Base-by-base conservation (phyloP, 2,888 invertebrate species). In the Lochmaea crataegi region DNA sequence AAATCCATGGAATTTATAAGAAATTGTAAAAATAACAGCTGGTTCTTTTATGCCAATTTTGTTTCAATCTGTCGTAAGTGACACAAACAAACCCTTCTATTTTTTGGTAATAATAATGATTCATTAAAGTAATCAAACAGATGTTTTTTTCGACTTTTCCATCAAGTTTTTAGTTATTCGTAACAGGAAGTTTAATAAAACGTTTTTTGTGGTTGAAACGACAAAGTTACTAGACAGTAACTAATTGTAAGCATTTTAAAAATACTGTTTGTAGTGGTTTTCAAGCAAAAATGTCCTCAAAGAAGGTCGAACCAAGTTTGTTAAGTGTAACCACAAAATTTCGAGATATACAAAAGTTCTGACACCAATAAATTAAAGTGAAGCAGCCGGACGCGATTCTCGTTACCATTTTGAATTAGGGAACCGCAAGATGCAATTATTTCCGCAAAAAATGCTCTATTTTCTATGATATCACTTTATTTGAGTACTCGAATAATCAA, bases 151-250 rank as follows among this genome's bases (percentile, higher is more conserved):
- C n/a, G n/a, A n/a, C n/a, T n/a, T n/a, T n/a, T n/a, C n/a, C n/a
- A n/a, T n/a, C 11, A 32, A 12, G 1, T 32, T 61, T 61, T 61
- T 38, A 38, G 41, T 41, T 14, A 61, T 61, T 61, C 41, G 41
- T 6, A 38, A 16, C 61, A 26, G 61, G 61, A 61, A 38, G 61
- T 61, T 41, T 32, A 5, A 61, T 32, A 16, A 16, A 26, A 32
- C 51, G 51, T 45, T 56, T 22, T 22, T 16, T 14, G 6, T 41
- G 16, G 16, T 61, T 41, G n/a, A 9, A 61, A 41, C 45, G n/a
- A 58, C 58, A 68, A 68, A 60, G n/a, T 45, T 45, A 68, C 58
- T 58, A 41, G 67, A 68, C 58, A 53, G 51, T 57, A 68, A 68
- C 67, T 68, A 68, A 68, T 68, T 68, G 45, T 38, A 57, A 22